Conservation (phyloP, 2,113 vertebrate genomes). For the Alosa alosa region DNA sequence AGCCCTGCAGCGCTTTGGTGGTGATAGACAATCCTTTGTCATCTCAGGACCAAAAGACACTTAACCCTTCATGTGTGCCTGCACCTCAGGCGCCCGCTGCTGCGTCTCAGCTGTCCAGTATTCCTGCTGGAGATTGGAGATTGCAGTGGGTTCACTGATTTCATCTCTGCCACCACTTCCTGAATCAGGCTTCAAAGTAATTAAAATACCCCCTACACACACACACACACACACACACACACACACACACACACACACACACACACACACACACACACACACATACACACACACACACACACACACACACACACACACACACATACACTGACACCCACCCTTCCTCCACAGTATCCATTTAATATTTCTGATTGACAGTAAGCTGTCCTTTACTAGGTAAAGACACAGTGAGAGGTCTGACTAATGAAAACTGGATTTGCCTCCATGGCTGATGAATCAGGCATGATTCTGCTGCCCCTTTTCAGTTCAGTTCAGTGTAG, state of each 20-base stretch:
- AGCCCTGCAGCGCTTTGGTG: neutral
- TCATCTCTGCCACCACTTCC: neutral
- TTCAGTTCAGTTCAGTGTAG: too few relatives aligned
- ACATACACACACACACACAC: neutral
- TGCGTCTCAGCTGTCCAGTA: slow-evolving; percentile 47
- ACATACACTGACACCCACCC: neutral
- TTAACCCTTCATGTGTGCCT: neutral
- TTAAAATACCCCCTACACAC: slow-evolving; percentile 57
- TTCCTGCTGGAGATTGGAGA: slow-evolving; percentile 37
- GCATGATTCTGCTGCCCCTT: neutral
- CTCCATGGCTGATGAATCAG: slow-evolving; percentile 54
- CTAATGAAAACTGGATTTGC: slow-evolving; percentile 57
- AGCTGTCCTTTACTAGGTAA: slow-evolving; percentile 33
- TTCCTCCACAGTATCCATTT: neutral
- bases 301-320: neutral
- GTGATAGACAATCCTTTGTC: neutral
- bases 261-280: neutral
- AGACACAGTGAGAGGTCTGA: slow-evolving; percentile 33
- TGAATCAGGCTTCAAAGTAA: slow-evolving; percentile 54
- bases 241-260: too few relatives aligned
- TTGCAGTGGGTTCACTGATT: slow-evolving; percentile 31
- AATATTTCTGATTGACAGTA: slow-evolving; percentile 42
- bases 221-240: neutral
- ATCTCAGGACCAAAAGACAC: neutral
- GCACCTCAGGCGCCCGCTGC: slow-evolving; percentile 11